A percentile compares a stretch with the other conserved stretches of the same genome.
phyloP scores from a whole-genome alignment of 2,113 vertebrate genomes.

The Mustela nigripes region DNA sequence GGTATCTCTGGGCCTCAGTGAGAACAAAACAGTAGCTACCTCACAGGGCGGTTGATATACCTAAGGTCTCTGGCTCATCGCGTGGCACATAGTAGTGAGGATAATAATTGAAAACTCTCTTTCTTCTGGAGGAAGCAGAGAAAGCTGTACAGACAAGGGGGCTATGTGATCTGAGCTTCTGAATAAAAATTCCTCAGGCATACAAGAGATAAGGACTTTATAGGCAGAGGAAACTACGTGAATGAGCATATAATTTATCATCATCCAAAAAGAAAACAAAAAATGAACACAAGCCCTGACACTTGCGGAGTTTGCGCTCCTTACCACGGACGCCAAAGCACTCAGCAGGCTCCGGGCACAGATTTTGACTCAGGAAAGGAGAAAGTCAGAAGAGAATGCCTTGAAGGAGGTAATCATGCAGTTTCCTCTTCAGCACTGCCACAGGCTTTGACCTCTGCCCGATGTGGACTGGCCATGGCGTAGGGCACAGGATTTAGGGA shows the following conservation, averaged over 20 bases:
- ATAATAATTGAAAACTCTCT: neutral
- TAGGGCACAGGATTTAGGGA: neutral
- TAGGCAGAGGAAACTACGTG: neutral
- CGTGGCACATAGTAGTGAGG: neutral
- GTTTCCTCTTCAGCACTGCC: neutral
- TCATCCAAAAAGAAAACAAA: neutral
- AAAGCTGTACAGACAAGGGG: neutral
- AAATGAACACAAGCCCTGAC: neutral
- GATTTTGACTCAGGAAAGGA: neutral
- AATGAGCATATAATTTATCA: neutral
- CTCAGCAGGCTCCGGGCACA: neutral
- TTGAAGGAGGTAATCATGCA: neutral
- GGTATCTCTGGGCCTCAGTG: neutral
- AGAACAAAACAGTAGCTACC: neutral
- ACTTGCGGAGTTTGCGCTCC: neutral
- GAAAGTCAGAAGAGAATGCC: neutral
- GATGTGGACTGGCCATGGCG: neutral
- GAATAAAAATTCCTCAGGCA: slow-evolving; percentile 9
- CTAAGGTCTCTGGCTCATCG: neutral
- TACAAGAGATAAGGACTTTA: slow-evolving; percentile 17
- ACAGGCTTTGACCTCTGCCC: neutral
- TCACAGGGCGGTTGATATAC: too few relatives aligned
- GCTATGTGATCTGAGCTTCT: neutral
- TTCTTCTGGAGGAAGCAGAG: neutral
- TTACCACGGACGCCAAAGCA: neutral